phyloP scores from a whole-genome alignment of 2,113 vertebrate genomes.

The Pomatorhinus ruficollis region DNA sequence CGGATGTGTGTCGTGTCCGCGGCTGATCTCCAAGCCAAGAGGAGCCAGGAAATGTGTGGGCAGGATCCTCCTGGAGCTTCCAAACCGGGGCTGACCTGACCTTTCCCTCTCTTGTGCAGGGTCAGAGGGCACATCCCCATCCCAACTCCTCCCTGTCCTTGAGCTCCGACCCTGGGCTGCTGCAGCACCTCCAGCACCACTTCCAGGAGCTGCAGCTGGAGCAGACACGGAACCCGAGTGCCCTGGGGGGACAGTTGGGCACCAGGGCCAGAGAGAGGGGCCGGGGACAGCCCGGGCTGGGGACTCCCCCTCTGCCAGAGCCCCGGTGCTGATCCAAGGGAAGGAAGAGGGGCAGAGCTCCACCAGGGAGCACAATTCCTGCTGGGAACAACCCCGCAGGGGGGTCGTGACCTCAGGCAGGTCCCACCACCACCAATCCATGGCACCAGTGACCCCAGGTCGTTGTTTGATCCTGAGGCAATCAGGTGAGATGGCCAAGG shows the following conservation, averaged over 20 bases:
- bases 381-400: background rate
- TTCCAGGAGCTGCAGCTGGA: background rate
- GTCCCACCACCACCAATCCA: background rate
- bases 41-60: fast-evolving
- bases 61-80: background rate
- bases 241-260: background rate
- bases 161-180: fast-evolving
- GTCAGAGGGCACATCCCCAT: fast-evolving
- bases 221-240: fast-evolving
- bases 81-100: fast-evolving
- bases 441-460: fast-evolving
- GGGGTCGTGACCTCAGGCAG: background rate
- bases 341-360: background rate
- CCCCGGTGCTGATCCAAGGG: background rate
- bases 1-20: fast-evolving
- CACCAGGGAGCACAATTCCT: fast-evolving
- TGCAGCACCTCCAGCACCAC: background rate
- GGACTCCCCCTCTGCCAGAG: background rate
- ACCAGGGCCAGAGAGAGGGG: fast-evolving
- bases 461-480: background rate
- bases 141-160: background rate
- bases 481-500: background rate
- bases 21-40: background rate
- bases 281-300: background rate
- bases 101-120: background rate